Percentiles rank a stretch among this genome's conserved stretches.
These are phyloP conservation scores for Calidris pygmaea DNA, from an alignment of 2,113 vertebrate genomes.

Conservation along the genomic window DNA sequence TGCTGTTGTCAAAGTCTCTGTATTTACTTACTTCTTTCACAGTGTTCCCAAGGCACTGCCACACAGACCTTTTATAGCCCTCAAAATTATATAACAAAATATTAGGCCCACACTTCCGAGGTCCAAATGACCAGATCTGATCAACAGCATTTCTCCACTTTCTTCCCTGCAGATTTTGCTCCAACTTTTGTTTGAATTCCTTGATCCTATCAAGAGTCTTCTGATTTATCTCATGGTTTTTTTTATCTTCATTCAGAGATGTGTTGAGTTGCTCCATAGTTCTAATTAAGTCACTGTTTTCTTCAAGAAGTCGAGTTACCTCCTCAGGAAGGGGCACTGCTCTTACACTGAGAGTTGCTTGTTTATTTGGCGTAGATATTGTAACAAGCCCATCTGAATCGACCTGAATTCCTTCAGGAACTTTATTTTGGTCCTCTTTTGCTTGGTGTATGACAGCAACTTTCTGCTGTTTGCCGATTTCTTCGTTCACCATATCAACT, in stretches of 20 bases:
- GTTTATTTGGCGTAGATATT: slow-evolving; percentile 87
- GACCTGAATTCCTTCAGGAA: slow-evolving; percentile 84
- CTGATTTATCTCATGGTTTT: slow-evolving; percentile 72
- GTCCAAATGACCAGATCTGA: slow-evolving; percentile 93
- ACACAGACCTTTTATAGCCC: slow-evolving; percentile 83
- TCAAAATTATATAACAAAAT: slow-evolving; percentile 85
- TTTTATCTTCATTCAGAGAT: slow-evolving; percentile 82
- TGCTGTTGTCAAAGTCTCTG: slow-evolving; percentile 90
- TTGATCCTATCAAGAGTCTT: slow-evolving; percentile 81
- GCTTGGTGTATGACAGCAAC: slow-evolving; percentile 91
- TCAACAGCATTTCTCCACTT: slow-evolving; percentile 90
- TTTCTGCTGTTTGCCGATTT: slow-evolving; percentile 93
- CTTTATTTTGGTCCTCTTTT: slow-evolving; percentile 85
- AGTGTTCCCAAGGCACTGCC: slow-evolving; percentile 80
- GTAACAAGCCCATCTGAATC: slow-evolving; percentile 87
- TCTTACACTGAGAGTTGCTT: slow-evolving; percentile 84
- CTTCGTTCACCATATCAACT: slow-evolving; percentile 99
- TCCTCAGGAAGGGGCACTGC: slow-evolving; percentile 89
- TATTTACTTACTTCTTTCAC: slow-evolving; percentile 53
- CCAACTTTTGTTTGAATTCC: slow-evolving; percentile 82
- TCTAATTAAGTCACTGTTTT: slow-evolving; percentile 85
- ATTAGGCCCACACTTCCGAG: slow-evolving; percentile 93
- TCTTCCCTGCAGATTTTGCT: slow-evolving; percentile 83
- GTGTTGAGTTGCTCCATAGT: slow-evolving; percentile 87
- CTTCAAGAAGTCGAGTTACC: slow-evolving; percentile 86